phyloP scores from a whole-genome alignment of 2,113 vertebrate genomes.

The Tyrannus savana region DNA sequence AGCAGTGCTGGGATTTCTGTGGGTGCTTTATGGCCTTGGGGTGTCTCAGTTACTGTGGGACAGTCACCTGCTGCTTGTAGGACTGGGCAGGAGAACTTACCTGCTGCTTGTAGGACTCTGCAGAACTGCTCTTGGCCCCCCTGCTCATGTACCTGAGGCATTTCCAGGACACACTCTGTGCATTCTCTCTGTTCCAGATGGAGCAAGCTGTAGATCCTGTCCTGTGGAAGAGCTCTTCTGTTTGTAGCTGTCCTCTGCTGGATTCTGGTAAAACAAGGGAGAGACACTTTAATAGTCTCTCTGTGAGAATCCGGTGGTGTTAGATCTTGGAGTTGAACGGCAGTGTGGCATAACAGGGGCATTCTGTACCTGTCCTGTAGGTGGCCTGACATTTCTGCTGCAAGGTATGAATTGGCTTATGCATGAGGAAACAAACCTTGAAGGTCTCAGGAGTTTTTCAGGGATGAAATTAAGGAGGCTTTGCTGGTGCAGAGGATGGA shows the following conservation, averaged over 20 bases:
- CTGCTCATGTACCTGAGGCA: neutral
- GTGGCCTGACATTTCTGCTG: neutral
- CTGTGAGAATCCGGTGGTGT: neutral
- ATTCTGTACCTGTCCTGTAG: neutral
- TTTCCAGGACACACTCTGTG: accelerated
- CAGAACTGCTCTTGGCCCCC: neutral
- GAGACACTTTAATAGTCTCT: neutral
- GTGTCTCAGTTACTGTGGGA: neutral
- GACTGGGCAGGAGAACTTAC: neutral
- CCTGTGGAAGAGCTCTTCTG: neutral
- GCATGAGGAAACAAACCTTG: neutral
- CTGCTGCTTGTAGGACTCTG: neutral
- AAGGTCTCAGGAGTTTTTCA: neutral
- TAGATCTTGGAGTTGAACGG: neutral
- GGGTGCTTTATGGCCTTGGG: neutral
- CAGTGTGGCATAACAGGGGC: neutral
- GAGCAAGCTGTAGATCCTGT: neutral
- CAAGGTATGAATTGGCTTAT: neutral
- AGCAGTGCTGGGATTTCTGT: neutral
- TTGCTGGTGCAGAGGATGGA: neutral
- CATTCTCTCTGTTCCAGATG: neutral
- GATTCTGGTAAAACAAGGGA: neutral
- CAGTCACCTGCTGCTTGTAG: neutral
- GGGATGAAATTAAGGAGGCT: neutral
- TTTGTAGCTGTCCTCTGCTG: neutral